Base-by-base conservation (phyloP, 2,888 invertebrate genomes). In the Neelides folsomi region DNA sequence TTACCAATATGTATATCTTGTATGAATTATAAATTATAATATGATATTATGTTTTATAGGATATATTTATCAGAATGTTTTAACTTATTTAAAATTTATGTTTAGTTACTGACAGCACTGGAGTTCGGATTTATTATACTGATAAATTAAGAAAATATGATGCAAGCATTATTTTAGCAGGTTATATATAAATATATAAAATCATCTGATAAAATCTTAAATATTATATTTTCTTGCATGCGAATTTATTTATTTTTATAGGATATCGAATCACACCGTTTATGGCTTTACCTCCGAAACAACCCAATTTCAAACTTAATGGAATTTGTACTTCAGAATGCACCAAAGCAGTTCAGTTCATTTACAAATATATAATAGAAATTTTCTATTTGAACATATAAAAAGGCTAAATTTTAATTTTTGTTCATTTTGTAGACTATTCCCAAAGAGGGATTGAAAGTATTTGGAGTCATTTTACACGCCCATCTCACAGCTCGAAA, bases 311-410 rank as follows among this genome's bases (percentile, higher is more conserved):
- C 70, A 79, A 80, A 35, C 84, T 85, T 13, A 82, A 83, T 1
- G 87, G 87, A 2, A 84, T 86, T 52, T 90, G 90, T 69, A 82
- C 82, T 50, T 77, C 81, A 0, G 80, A 81, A 19, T 90, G 89
- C 66, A 84, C 86, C 8, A 77, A 80, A 63, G 79, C 79, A 72
- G 88, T 88, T 69, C 72, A 70, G 61, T 9, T 5, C 4, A 27
- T 27, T 7, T 27, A 5, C 7, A 5, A 5, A 27, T 27, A 41
- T 7, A 41, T 35, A 1, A 12, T 13, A 48, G 7, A n/a, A 8
- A n/a, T 34, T 20, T 4, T 27, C 27, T 7, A 27, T 27, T 27
- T 27, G 27, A n/a, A n/a, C n/a, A n/a, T n/a, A n/a, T n/a, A n/a
- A n/a, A n/a, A n/a, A n/a, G n/a, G n/a, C n/a, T n/a, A n/a, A n/a